These are phyloP conservation scores for Lithophane leautieri DNA, from an alignment of 2,888 invertebrate genomes.

Conservation along the genomic window DNA sequence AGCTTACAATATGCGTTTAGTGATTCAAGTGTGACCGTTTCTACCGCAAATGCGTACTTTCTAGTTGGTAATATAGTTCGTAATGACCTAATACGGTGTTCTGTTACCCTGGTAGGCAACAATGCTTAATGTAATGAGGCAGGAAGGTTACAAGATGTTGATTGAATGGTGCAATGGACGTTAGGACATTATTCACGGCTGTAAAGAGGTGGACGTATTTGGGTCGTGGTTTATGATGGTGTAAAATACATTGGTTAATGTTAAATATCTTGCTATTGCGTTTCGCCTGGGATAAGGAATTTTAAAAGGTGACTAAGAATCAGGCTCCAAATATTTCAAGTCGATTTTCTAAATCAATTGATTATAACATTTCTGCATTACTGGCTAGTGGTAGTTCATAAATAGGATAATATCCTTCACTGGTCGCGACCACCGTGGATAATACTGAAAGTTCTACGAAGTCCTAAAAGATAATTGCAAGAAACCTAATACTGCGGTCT, in stretches of 20 bases:
- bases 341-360: background rate
- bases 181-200: constrained; percentile 56
- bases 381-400: no score
- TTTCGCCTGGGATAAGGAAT: background rate
- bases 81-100: constrained; percentile 64
- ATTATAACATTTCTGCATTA: background rate
- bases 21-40: constrained; percentile 72
- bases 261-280: background rate
- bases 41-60: constrained; percentile 60
- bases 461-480: constrained; percentile 29
- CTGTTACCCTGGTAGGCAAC: constrained; percentile 64
- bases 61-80: constrained; percentile 49
- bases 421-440: background rate
- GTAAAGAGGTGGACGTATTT: constrained; percentile 48
- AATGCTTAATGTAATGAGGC: constrained; percentile 60
- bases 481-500: constrained; percentile 32
- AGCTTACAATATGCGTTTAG: constrained; percentile 66
- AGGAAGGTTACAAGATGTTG: constrained; percentile 62
- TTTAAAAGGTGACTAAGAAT: background rate
- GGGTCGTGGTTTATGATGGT: constrained; percentile 9
- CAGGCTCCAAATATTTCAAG: background rate
- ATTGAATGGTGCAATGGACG: constrained; percentile 62
- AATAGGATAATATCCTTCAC: background rate
- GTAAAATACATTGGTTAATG: background rate
- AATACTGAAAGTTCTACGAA: constrained; percentile 22